Evolutionary conservation across 2,888 invertebrate genomes (phyloP), one percentile per base, ranked within the genome.

Genomic region (Pristionchus japonicus): DNA sequence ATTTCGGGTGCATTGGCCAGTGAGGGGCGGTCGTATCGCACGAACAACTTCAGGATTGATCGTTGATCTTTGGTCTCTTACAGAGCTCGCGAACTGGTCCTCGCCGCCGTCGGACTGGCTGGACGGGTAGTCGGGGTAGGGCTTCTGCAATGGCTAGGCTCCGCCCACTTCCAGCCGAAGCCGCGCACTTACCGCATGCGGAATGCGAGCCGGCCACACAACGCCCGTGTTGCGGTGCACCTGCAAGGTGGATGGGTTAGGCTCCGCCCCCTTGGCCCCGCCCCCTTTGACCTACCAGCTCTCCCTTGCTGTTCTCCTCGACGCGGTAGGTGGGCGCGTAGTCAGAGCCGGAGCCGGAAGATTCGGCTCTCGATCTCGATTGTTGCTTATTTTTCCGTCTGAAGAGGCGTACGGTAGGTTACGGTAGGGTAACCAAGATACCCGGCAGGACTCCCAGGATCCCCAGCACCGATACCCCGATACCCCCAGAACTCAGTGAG

Each of bases 311-410:
- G 43, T 77, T 17, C 77, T 77, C 77, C 43, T 40, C 77, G 77
- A 77, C 77, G 23, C 23, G 23, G 77, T 77, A 77, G 77, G 77
- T 43, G 77, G 77, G 77, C n/a, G 77, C 43, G n/a, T n/a, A 13
- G 34, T 77, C 17, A n/a, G 27, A 43, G n/a, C 13, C 40, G n/a
- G n/a, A 43, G n/a, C 43, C 27, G 6, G 27, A 2, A 1, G 77
- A 23, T 1, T 40, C 40, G 43, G 40, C 2, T 4, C 40, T 9
- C 23, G 77, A 77, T n/a, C 13, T 23, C 77, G 77, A 47, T 27
- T 20, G 43, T 13, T 43, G 43, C 43, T 57, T 57, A 7, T 57
- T 57, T 6, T 37, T 70, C 70, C 31, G 20, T 70, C 70, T 43
- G 74, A 11, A 20, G n/a, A 7, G 27, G n/a, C 4, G 64, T 37